Evolutionary conservation across 2,888 invertebrate genomes (phyloP), one percentile per base, ranked within the genome.

Genomic region (Eupeodes luniger): DNA sequence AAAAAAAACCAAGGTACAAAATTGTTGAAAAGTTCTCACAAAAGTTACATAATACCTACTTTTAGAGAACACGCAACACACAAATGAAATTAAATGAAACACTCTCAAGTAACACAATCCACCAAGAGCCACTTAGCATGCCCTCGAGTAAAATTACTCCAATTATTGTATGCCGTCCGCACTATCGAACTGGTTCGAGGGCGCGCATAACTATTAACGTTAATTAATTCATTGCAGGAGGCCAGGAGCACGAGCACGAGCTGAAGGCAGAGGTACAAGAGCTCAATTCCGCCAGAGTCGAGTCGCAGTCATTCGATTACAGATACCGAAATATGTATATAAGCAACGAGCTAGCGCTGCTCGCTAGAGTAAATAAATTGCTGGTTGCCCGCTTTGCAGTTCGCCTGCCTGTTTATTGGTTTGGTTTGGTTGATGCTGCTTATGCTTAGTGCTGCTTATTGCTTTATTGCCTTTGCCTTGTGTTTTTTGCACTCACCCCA

Each of bases 201-300:
- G 87, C 87, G 87, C 87, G 84, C 84, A 87, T 84, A 87, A 87
- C 87, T 87, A 87, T 87, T 87, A 87, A 84, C 84, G 80, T 84
- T 87, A 87, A 87, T 87, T 87, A 87, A 87, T 87, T 87, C 87
- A 87, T 87, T 84, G 87, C 87, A 87, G 80, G 72, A 84, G 27
- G 27, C 27, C 27, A 27, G 27, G 27, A 27, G 27, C 27, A 27
- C 27, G 2, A 27, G 27, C 27, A 27, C 27, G 27, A 27, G 27
- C 27, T 27, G 27, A 27, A 27, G 40, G 40, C 40, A 40, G 40
- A 9, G 9, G 40, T 59, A 51, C 69, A 77, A 75, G 67, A 76
- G 61, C 72, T 72, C 62, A 57, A 49, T 67, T 74, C 80, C 44
- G 14, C 40, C 53, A 27, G 40, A 40, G 40, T 40, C 40, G 40